phyloP scores from a whole-genome alignment of 2,113 vertebrate genomes.

The Reinhardtius hippoglossoides region DNA sequence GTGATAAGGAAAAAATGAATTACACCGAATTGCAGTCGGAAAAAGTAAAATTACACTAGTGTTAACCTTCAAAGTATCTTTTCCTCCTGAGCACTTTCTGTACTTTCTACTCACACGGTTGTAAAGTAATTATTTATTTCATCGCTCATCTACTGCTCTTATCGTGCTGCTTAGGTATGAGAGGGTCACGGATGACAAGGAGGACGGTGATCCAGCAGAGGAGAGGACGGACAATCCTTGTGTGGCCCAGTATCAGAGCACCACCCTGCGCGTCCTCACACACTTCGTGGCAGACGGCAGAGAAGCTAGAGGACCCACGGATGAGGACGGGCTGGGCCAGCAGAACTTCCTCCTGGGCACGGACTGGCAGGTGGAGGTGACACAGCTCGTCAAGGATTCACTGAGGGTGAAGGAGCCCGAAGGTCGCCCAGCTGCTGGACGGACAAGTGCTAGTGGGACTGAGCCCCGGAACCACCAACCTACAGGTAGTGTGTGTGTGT shows the following conservation, averaged over 20 bases:
- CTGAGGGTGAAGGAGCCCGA: slow-evolving; percentile 88
- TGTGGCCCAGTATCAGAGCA: slow-evolving; percentile 91
- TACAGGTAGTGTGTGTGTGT: slow-evolving; percentile 85
- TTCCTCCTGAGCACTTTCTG: neutral
- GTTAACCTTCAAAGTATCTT: slow-evolving; percentile 24
- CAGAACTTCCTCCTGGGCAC: slow-evolving; percentile 87
- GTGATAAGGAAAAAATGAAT: slow-evolving; percentile 33
- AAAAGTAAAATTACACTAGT: slow-evolving; percentile 13
- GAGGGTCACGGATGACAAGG: slow-evolving; percentile 84
- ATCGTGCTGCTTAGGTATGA: slow-evolving; percentile 60
- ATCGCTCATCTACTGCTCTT: neutral
- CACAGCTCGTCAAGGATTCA: slow-evolving; percentile 88
- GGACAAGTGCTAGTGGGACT: slow-evolving; percentile 86
- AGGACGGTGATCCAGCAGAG: slow-evolving; percentile 80
- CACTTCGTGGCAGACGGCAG: slow-evolving; percentile 88
- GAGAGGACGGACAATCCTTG: slow-evolving; percentile 85
- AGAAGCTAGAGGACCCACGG: slow-evolving; percentile 43
- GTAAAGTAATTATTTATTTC: neutral
- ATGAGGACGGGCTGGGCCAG: slow-evolving; percentile 80
- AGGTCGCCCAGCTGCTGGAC: slow-evolving; percentile 85
- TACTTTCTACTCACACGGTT: neutral
- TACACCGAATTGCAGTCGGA: neutral
- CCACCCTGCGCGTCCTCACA: slow-evolving; percentile 90
- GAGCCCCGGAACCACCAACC: slow-evolving; percentile 88
- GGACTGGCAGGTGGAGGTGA: slow-evolving; percentile 94